Base-by-base conservation (phyloP, 2,113 vertebrate genomes). In the Cottus gobio region DNA sequence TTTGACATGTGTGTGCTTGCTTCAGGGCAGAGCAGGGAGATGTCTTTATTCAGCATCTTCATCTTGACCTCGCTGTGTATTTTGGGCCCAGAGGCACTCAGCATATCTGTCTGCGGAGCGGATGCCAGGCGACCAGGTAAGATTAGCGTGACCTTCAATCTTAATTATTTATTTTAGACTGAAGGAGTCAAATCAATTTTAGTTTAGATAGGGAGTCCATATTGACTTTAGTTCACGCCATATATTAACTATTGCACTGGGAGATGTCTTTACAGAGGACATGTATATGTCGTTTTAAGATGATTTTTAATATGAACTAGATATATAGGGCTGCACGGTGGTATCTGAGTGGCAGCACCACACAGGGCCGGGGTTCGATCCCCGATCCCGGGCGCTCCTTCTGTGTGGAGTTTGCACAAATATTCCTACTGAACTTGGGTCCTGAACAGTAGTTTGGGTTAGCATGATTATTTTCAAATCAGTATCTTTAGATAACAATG, bases 71-170 rank as follows among this genome's bases (percentile, higher is more conserved):
- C 81, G 28, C 2, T 88, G 68, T 89, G 88, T 66, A 77, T 89
- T 83, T 75, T 28, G 83, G 90, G 85, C 77, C 79, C 74, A 67
- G 84, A 90, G 82, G 85, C 89, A 76, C 83, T 94, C 60, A 87
- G 26, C 65, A 0, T 54, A 15, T 30, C 16, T 44, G 89, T 93
- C 1, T 94, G 92, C 46, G 91, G 86, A 63, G 1, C 8, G 0
- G 16, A 63, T 8, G 76, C 66, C 72, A 91, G 92, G 66, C 63
- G 73, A 80, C 94, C 93, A 86, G 87, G 92, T 94, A 85, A 37
- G 48, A 72, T 37, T 15, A 24, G 34, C 1, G 0, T 54, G 65
- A 71, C 50, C 60, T 78, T 70, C 31, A 52, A 20, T 28, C 54
- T 36, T 26, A 30, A 18, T 20, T 3, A 62, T 64, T 56, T 37